Percentiles rank a stretch among this genome's conserved stretches.
These are phyloP conservation scores for Stenodera caucasica DNA, from an alignment of 2,888 invertebrate genomes.

Conservation along the genomic window DNA sequence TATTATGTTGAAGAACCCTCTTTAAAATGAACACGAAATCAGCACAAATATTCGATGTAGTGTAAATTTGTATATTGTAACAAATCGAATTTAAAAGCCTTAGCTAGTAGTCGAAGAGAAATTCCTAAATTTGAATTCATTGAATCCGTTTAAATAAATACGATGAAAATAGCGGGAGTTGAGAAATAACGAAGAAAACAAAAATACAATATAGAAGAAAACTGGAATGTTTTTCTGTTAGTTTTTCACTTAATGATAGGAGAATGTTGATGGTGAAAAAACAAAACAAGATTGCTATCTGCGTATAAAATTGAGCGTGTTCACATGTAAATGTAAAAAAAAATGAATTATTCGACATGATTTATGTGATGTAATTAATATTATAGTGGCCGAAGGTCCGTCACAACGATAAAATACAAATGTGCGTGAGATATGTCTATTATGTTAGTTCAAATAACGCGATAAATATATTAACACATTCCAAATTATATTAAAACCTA, in stretches of 20 bases:
- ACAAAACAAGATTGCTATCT: conserved; percentile 23
- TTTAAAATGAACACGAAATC: not conserved
- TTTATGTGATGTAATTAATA: conserved; percentile 34
- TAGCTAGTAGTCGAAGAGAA: not conserved
- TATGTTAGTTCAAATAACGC: not conserved
- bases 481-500: not conserved
- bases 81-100: conserved; percentile 4
- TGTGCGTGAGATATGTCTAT: conserved; percentile 8
- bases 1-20: not conserved
- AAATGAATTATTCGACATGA: conserved; percentile 34
- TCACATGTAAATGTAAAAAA: conserved; percentile 31
- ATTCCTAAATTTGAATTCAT: not conserved
- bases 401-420: conserved; percentile 18
- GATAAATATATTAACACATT: not conserved
- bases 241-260: conserved; percentile 5
- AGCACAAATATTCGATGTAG: not conserved
- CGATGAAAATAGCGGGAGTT: no score
- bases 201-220: not conserved
- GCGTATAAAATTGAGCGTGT: no score
- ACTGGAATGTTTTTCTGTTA: conserved; percentile 2
- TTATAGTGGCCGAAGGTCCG: conserved; percentile 24
- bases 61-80: not conserved
- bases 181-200: no score
- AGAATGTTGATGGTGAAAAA: conserved; percentile 16
- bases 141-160: not conserved